These are phyloP conservation scores for Pinna nobilis DNA, from an alignment of 1,140 invertebrate species.

Conservation along the genomic window DNA sequence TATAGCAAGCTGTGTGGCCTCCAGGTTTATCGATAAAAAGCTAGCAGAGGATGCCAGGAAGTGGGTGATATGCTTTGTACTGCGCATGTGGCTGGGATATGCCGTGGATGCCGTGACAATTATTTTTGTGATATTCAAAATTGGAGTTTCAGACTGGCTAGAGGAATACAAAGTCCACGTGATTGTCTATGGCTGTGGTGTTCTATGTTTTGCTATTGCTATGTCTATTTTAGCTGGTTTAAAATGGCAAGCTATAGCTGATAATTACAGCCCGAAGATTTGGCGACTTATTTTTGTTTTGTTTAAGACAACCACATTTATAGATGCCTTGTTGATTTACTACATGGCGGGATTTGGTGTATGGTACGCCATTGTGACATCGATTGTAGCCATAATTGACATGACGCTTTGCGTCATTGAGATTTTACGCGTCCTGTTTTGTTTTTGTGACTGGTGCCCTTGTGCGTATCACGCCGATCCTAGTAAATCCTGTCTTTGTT, in stretches of 20 bases:
- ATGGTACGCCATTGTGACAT: conserved; percentile 20
- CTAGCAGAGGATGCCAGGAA: conserved; percentile 22
- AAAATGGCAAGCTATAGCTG: conserved; percentile 31
- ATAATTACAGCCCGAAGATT: conserved; percentile 32
- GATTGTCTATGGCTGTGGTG: conserved; percentile 9
- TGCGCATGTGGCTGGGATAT: conserved; percentile 35
- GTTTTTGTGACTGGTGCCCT: conserved; percentile 39
- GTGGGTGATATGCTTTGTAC: conserved; percentile 31
- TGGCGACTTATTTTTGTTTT: conserved; percentile 29
- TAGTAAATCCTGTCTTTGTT: conserved; percentile 22
- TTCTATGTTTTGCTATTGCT: conserved; percentile 6
- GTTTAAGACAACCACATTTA: conserved; percentile 28
- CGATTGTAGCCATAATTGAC: conserved; percentile 32
- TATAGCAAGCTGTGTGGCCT: conserved; percentile 25
- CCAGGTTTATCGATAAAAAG: conserved; percentile 26
- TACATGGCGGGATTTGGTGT: conserved; percentile 25
- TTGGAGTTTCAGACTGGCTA: conserved; percentile 30
- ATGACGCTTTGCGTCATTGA: conserved; percentile 29
- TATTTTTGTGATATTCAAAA: conserved; percentile 27
- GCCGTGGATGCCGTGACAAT: conserved; percentile 24
- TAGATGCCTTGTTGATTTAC: conserved; percentile 28
- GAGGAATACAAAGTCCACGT: conserved; percentile 23
- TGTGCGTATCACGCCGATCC: conserved; percentile 32
- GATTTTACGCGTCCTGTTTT: conserved; percentile 25
- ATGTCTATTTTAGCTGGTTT: conserved; percentile 12